Percentiles rank a stretch among this genome's conserved stretches.
Conservation (phyloP, 2,888 invertebrate species). For the Aphodius sticticus region DNA sequence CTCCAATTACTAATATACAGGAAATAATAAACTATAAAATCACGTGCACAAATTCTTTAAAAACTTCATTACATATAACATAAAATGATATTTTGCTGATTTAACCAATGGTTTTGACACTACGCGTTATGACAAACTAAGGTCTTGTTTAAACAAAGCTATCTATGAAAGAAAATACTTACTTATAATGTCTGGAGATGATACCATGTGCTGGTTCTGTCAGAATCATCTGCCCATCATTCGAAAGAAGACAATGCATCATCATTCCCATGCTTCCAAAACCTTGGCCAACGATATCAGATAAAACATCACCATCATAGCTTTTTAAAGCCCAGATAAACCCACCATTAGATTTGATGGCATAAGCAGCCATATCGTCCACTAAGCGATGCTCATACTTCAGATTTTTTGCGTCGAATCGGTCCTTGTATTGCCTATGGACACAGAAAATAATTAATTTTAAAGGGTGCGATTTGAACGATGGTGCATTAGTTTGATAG, state of each 20-base stretch:
- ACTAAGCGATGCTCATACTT: slow-evolving; percentile 90
- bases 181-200: slow-evolving; percentile 82
- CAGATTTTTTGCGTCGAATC: slow-evolving; percentile 75
- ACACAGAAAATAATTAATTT: slow-evolving; percentile 12
- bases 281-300: slow-evolving; percentile 79
- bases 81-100: too few relatives aligned
- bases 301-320: slow-evolving; percentile 89
- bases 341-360: slow-evolving; percentile 79
- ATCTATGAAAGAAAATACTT: slow-evolving; percentile 24
- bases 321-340: slow-evolving; percentile 92
- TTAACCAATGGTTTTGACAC: too few relatives aligned
- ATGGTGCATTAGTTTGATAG: too few relatives aligned
- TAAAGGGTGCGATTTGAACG: too few relatives aligned
- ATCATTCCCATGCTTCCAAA: slow-evolving; percentile 85
- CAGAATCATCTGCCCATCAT: slow-evolving; percentile 83
- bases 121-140: too few relatives aligned
- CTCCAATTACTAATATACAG: too few relatives aligned
- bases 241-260: slow-evolving; percentile 87
- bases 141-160: too few relatives aligned
- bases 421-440: slow-evolving; percentile 70
- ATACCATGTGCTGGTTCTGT: slow-evolving; percentile 91
- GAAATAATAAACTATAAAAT: too few relatives aligned
- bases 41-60: too few relatives aligned
- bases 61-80: too few relatives aligned
- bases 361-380: slow-evolving; percentile 89